Conservation (phyloP, 2,888 invertebrate genomes). For the Acronicta aceris region DNA sequence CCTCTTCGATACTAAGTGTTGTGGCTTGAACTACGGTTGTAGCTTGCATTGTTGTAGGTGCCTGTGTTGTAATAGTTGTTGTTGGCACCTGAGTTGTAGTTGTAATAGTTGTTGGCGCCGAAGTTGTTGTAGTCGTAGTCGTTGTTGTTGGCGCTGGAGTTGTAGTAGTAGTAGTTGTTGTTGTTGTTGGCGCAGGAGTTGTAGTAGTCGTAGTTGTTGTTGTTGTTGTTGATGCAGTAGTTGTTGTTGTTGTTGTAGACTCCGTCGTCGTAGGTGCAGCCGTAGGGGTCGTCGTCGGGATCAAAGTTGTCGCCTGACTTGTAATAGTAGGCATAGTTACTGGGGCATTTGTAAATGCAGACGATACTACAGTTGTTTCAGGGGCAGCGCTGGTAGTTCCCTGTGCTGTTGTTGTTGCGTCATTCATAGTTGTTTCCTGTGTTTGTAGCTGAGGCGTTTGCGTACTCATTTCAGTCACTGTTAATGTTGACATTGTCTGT, state of each 20-base stretch:
- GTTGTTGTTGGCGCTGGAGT: slow-evolving; percentile 51
- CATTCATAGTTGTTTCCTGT: slow-evolving; percentile 59
- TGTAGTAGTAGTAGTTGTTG: slow-evolving; percentile 49
- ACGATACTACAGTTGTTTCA: slow-evolving; percentile 52
- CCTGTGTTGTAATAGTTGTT: slow-evolving; percentile 52
- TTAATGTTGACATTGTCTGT: slow-evolving; percentile 66
- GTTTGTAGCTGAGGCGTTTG: slow-evolving; percentile 73
- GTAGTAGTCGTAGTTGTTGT: slow-evolving; percentile 50
- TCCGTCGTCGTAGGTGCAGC: slow-evolving; percentile 54
- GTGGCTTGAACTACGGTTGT: slow-evolving; percentile 55
- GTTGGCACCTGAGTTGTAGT: slow-evolving; percentile 49
- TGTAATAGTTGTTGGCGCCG: slow-evolving; percentile 56
- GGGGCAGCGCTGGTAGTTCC: slow-evolving; percentile 53
- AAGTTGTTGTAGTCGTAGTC: slow-evolving; percentile 42
- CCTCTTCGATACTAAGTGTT: slow-evolving; percentile 68
- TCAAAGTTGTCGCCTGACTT: slow-evolving; percentile 52
- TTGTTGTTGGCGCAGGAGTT: slow-evolving; percentile 34
- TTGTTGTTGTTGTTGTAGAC: slow-evolving; percentile 45
- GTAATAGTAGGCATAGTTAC: slow-evolving; percentile 63
- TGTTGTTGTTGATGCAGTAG: slow-evolving; percentile 32
- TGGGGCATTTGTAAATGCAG: slow-evolving; percentile 55
- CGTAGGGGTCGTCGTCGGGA: slow-evolving; percentile 55
- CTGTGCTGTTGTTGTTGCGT: slow-evolving; percentile 61
- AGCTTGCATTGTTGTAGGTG: slow-evolving; percentile 57
- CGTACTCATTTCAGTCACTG: slow-evolving; percentile 77